phyloP scores from a whole-genome alignment of 2,113 vertebrate genomes.

The Sminthopsis crassicaudata region DNA sequence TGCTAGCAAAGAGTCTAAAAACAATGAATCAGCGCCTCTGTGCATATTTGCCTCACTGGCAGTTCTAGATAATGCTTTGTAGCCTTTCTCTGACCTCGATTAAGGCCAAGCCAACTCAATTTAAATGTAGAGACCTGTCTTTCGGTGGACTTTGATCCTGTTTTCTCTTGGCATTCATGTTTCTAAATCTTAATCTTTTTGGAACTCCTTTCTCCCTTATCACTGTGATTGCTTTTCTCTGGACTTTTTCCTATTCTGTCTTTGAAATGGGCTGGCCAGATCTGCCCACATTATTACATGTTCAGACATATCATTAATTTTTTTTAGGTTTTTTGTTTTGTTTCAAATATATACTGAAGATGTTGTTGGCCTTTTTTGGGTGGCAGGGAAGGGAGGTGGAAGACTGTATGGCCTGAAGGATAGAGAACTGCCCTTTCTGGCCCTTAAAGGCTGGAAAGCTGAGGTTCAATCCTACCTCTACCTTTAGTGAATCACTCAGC shows the following conservation, averaged over 20 bases:
- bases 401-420: neutral
- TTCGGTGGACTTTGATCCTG: constrained; percentile 13
- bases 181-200: neutral
- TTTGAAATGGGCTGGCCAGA: neutral
- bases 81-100: neutral
- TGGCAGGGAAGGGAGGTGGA: neutral
- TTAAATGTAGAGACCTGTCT: neutral
- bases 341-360: neutral
- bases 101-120: neutral
- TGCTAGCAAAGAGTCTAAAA: constrained; percentile 3
- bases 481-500: neutral
- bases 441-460: neutral
- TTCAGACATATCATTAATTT: neutral
- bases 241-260: neutral
- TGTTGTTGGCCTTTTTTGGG: neutral
- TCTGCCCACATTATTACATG: neutral
- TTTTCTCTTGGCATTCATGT: neutral
- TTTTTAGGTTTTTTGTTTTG: neutral
- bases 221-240: neutral
- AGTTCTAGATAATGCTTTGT: neutral
- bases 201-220: neutral
- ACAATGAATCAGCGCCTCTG: neutral
- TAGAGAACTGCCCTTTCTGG: neutral
- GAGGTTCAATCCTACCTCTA: neutral
- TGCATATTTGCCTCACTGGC: neutral